Evolutionary conservation across 2,797 vertebrate species (phyloP).

Genomic region (Enteromius thamalakanensis): DNA sequence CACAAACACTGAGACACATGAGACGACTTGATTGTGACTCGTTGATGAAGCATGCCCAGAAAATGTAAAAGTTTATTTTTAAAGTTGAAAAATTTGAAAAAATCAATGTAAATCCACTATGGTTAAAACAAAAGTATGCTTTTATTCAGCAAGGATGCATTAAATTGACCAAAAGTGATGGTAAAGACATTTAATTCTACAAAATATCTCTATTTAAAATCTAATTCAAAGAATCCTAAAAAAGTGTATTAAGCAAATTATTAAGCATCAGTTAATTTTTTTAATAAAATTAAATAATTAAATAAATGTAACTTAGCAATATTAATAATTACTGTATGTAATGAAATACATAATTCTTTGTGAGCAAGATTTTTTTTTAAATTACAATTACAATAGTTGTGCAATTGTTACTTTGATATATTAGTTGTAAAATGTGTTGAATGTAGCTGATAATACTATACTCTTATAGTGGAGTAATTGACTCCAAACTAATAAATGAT

Average conservation of each 20-base stretch:
- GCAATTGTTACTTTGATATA: background rate
- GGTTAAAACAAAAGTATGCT: background rate
- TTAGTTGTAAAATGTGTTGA: background rate
- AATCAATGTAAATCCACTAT: background rate
- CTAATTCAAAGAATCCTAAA: background rate
- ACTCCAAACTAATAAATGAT: background rate
- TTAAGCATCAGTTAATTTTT: background rate
- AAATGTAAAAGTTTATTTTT: slow-evolving; percentile 9
- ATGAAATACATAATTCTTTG: background rate
- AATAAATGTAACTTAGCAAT: background rate
- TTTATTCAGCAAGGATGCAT: background rate
- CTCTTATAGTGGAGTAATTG: background rate
- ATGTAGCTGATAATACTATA: background rate
- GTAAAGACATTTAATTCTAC: background rate
- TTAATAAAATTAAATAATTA: background rate
- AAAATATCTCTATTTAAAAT: background rate
- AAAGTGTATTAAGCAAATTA: background rate
- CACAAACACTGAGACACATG: slow-evolving; percentile 47
- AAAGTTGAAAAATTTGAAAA: no score
- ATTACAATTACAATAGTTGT: background rate
- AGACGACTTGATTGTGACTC: slow-evolving; percentile 31
- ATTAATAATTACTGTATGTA: background rate
- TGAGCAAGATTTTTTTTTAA: background rate
- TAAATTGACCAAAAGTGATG: background rate
- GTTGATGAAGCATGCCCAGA: background rate